These are phyloP conservation scores for Ramphastos sulfuratus DNA, from an alignment of 2,113 vertebrate genomes.

Conservation along the genomic window DNA sequence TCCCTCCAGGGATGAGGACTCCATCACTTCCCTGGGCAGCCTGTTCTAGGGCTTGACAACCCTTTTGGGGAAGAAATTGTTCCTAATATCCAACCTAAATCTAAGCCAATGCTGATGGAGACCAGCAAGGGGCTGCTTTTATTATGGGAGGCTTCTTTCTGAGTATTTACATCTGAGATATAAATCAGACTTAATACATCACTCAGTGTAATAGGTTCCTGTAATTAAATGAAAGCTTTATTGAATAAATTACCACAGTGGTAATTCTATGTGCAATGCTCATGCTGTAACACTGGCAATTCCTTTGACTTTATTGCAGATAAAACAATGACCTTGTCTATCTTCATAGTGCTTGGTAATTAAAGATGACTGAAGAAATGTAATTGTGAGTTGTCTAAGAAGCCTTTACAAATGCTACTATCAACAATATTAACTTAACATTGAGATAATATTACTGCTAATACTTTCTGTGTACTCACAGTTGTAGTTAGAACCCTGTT, in stretches of 20 bases:
- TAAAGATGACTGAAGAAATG: neutral
- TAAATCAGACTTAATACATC: neutral
- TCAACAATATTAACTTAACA: neutral
- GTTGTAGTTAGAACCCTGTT: neutral
- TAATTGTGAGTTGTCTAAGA: neutral
- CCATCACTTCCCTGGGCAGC: too few species aligned
- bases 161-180: constrained; percentile 1
- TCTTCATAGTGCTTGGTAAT: constrained; percentile 19
- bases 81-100: too few species aligned
- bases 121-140: neutral
- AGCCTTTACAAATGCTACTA: neutral
- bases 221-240: constrained; percentile 55
- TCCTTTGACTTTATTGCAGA: constrained; percentile 43
- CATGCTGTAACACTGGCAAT: neutral
- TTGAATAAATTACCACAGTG: constrained; percentile 53
- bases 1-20: too few species aligned
- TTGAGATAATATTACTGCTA: neutral
- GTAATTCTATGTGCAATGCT: constrained; percentile 34
- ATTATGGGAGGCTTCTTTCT: neutral
- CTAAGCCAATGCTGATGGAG: neutral
- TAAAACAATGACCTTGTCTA: constrained; percentile 46
- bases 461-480: neutral
- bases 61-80: too few species aligned
- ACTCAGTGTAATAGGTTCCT: constrained; percentile 10
- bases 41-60: too few species aligned